Evolutionary conservation across 2,113 vertebrate genomes (phyloP).

Genomic region (Montifringilla adamsi): DNA sequence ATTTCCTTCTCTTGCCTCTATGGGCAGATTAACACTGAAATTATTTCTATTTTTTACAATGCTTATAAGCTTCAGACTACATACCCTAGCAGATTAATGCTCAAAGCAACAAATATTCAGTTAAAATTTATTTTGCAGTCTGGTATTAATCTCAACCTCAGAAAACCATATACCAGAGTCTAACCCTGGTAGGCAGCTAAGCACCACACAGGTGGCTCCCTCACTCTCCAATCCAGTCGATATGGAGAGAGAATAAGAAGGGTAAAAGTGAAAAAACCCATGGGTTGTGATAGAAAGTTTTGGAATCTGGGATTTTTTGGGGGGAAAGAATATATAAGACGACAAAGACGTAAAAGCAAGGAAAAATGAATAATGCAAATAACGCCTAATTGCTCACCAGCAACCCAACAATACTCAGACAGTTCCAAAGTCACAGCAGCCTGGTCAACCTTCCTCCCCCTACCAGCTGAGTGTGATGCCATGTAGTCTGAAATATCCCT

Average conservation of each 20-base stretch:
- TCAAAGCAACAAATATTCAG: background rate
- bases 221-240: background rate
- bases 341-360: background rate
- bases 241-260: background rate
- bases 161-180: background rate
- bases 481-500: accelerated
- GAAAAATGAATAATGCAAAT: background rate
- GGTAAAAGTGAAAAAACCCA: background rate
- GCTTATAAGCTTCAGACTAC: background rate
- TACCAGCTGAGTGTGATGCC: too few species aligned
- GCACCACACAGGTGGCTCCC: background rate
- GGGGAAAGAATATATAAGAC: background rate
- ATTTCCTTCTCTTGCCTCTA: background rate
- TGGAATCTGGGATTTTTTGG: background rate
- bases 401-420: accelerated
- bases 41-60: background rate
- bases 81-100: background rate
- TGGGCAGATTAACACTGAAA: background rate
- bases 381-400: accelerated
- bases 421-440: background rate
- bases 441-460: background rate
- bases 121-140: background rate
- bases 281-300: background rate
- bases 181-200: accelerated
- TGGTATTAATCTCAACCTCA: background rate